These are phyloP conservation scores for Eurytoma californica DNA, from an alignment of 2,888 invertebrate genomes.

Conservation along the genomic window DNA sequence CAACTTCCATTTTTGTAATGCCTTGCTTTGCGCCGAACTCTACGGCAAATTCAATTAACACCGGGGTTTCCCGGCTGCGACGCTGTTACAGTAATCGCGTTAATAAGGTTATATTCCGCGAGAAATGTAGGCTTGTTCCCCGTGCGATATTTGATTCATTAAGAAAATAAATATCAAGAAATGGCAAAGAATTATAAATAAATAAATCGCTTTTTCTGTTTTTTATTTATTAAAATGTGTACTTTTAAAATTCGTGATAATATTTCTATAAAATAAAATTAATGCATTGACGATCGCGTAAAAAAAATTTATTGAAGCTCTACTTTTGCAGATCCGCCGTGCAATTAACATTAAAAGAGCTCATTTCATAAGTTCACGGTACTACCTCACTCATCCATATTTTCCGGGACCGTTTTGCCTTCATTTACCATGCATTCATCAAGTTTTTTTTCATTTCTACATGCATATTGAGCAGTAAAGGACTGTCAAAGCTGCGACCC, in stretches of 20 bases:
- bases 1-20: no score
- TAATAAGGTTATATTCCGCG: not conserved
- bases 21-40: no score
- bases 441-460: conserved; percentile 4
- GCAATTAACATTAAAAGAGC: not conserved
- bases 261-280: no score
- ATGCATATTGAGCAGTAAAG: not conserved
- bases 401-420: not conserved
- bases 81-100: not conserved
- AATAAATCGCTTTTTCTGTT: no score
- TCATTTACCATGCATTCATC: not conserved
- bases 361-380: not conserved
- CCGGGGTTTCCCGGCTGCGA: not conserved
- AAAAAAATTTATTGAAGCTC: no score
- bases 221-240: no score
- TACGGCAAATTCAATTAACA: conserved; percentile 7
- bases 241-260: no score
- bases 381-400: not conserved
- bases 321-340: not conserved
- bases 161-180: no score
- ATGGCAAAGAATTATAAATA: no score
- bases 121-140: not conserved
- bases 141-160: no score
- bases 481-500: not conserved
- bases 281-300: no score